Evolutionary conservation across 1,140 invertebrate species (phyloP).

Genomic region (Potamilus streckersoni): DNA sequence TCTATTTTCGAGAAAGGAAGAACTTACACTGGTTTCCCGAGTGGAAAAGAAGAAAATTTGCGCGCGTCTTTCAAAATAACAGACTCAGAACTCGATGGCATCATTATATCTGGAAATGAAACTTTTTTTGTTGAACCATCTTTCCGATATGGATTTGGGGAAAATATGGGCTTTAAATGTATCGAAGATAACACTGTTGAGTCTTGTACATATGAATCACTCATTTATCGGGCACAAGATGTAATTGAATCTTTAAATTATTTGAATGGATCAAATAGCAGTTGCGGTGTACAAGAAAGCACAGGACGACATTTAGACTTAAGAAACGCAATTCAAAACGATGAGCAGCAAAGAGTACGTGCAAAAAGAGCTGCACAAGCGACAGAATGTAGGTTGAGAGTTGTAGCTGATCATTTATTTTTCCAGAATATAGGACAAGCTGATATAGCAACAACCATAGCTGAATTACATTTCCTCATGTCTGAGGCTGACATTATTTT

Average conservation of each 20-base stretch:
- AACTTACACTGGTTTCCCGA: too few species aligned
- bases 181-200: too few species aligned
- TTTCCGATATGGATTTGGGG: too few species aligned
- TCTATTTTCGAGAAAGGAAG: too few species aligned
- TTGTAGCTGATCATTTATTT: conserved; percentile 53
- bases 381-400: conserved; percentile 41
- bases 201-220: too few species aligned
- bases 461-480: conserved; percentile 44
- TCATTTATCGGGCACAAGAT: too few species aligned
- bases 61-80: conserved; percentile 7
- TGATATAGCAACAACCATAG: conserved; percentile 36
- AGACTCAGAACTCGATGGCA: conserved; percentile 3
- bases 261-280: too few species aligned
- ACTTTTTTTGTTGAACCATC: conserved; percentile 13
- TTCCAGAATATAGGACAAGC: conserved; percentile 36
- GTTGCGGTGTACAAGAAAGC: too few species aligned
- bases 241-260: too few species aligned
- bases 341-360: conserved; percentile 4
- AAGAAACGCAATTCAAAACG: too few species aligned
- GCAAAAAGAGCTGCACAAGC: conserved; percentile 11
- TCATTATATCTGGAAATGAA: conserved; percentile 1
- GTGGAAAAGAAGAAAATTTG: neutral
- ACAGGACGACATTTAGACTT: too few species aligned
- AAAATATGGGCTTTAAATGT: too few species aligned
- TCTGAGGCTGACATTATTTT: conserved; percentile 52